These are phyloP conservation scores for Ectemnius continuus DNA, from an alignment of 2,888 invertebrate genomes.

Conservation along the genomic window DNA sequence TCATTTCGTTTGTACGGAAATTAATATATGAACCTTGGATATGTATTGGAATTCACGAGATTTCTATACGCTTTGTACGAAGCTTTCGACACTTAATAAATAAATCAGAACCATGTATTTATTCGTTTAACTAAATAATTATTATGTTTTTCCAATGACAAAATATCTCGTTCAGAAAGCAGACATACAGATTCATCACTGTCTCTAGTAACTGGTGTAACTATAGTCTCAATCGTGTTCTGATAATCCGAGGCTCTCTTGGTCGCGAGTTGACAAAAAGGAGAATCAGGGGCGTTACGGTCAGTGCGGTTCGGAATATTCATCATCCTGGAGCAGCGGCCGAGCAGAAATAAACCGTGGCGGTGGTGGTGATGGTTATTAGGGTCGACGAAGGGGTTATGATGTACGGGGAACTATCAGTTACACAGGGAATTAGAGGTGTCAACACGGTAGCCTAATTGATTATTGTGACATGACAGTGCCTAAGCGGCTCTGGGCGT, in stretches of 20 bases:
- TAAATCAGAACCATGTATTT: no score
- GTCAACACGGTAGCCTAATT: conserved; percentile 69
- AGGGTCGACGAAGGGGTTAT: conserved; percentile 65
- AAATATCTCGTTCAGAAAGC: no score
- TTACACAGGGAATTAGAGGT: conserved; percentile 69
- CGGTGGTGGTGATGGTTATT: conserved; percentile 49
- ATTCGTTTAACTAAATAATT: no score
- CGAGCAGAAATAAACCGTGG: conserved; percentile 39
- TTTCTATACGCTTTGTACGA: no score
- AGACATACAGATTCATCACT: no score
- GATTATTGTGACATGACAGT: conserved; percentile 69
- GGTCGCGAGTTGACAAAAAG: not conserved
- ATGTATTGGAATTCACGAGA: no score
- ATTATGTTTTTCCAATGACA: no score
- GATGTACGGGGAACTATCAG: conserved; percentile 63
- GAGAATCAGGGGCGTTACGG: conserved; percentile 1
- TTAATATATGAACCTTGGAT: not conserved
- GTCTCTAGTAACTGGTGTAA: no score
- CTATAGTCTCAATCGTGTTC: no score
- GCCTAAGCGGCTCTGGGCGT: conserved; percentile 40
- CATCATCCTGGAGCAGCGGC: conserved; percentile 13
- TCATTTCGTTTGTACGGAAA: not conserved
- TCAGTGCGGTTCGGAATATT: conserved; percentile 16
- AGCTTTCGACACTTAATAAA: no score
- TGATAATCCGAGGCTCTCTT: not conserved